phyloP scores from a whole-genome alignment of 2,888 invertebrate species.

The Mythimna loreyi region DNA sequence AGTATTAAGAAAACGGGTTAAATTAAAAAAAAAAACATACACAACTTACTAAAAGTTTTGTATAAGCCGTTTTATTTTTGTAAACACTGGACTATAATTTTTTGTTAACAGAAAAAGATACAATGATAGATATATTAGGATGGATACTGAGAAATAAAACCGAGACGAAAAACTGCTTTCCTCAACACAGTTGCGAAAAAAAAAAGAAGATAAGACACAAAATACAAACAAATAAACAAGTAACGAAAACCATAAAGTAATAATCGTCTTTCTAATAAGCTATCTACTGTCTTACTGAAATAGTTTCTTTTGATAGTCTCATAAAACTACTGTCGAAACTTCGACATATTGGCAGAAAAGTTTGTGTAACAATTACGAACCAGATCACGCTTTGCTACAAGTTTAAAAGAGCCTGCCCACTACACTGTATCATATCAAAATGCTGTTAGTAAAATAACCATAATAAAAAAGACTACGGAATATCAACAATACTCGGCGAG shows the following conservation, averaged over 20 bases:
- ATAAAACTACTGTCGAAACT: slow-evolving; percentile 52
- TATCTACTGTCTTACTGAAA: slow-evolving; percentile 28
- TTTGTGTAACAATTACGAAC: slow-evolving; percentile 35
- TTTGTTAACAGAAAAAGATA: neutral
- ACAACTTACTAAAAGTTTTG: too few relatives aligned
- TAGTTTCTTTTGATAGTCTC: slow-evolving; percentile 40
- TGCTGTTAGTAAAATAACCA: too few relatives aligned
- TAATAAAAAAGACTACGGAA: neutral
- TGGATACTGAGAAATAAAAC: neutral
- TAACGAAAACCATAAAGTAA: slow-evolving; percentile 26
- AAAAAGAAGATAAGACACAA: slow-evolving; percentile 2
- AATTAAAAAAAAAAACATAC: too few relatives aligned
- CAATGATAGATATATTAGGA: neutral
- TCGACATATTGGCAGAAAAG: slow-evolving; percentile 39
- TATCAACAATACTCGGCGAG: neutral
- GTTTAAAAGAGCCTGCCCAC: neutral
- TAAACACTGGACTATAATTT: too few relatives aligned
- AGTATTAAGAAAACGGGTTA: too few relatives aligned
- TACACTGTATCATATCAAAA: neutral
- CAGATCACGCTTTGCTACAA: slow-evolving; percentile 26
- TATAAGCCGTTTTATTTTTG: too few relatives aligned
- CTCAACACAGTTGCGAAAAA: neutral
- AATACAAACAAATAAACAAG: slow-evolving; percentile 7
- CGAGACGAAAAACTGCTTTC: neutral
- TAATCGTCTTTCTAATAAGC: slow-evolving; percentile 36